phyloP scores from a whole-genome alignment of 2,888 invertebrate genomes.

The Sesamia inferens region DNA sequence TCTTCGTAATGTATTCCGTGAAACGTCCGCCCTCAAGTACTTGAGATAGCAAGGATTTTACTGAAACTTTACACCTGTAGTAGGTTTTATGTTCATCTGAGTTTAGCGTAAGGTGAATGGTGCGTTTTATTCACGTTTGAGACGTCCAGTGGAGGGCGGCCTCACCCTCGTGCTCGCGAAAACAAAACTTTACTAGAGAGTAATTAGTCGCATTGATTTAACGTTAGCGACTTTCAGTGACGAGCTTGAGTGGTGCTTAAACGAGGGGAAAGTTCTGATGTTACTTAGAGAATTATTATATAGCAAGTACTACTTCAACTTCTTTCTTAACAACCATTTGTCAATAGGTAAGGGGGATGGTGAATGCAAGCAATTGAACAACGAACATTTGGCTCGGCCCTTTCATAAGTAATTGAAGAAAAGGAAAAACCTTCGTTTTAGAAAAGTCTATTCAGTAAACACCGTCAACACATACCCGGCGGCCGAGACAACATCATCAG shows the following conservation, averaged over 20 bases:
- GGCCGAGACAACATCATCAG: neutral
- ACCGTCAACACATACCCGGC: neutral
- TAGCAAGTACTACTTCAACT: conserved; percentile 43
- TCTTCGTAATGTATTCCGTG: conserved; percentile 24
- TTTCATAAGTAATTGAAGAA: neutral
- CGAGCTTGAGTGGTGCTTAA: conserved; percentile 33
- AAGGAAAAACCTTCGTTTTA: neutral
- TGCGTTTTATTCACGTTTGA: neutral
- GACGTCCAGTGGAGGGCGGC: conserved; percentile 2
- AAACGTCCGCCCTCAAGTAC: conserved; percentile 1
- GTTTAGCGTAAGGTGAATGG: conserved; percentile 11
- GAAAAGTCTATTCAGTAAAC: neutral
- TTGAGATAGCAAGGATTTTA: conserved; percentile 13
- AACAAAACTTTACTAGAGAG: conserved; percentile 39
- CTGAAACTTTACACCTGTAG: conserved; percentile 16
- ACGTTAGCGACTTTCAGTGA: conserved; percentile 37
- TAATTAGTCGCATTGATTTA: conserved; percentile 61
- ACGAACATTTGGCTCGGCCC: neutral
- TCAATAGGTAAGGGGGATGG: neutral
- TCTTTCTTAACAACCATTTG: conserved; percentile 24
- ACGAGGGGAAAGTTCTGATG: conserved; percentile 42
- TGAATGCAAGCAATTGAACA: conserved; percentile 1
- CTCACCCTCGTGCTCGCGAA: conserved; percentile 19
- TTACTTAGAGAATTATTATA: conserved; percentile 9
- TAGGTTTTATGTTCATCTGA: conserved; percentile 19